Evolutionary conservation across 2,888 invertebrate genomes (phyloP).

Genomic region (Limenitis camilla): DNA sequence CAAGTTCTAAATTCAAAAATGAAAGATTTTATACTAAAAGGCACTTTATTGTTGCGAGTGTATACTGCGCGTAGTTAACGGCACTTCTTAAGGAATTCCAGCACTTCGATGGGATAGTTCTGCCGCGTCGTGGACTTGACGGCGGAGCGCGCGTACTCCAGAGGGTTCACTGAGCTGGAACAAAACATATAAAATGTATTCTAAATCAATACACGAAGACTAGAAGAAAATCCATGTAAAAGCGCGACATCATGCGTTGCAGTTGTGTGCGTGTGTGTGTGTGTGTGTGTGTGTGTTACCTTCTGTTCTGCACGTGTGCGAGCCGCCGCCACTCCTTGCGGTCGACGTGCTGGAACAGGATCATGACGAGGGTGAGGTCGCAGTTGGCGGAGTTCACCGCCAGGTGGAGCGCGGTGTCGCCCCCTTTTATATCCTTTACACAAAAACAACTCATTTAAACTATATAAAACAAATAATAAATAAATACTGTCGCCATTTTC

Average conservation of each 20-base stretch:
- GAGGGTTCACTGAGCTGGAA: slow-evolving; percentile 49
- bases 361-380: slow-evolving; percentile 48
- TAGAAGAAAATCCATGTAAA: background rate
- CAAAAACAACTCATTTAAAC: no score
- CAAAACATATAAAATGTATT: background rate
- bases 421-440: slow-evolving; percentile 55
- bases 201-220: background rate
- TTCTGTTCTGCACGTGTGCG: slow-evolving; percentile 51
- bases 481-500: no score
- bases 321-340: slow-evolving; percentile 55
- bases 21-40: no score
- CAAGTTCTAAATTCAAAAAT: no score
- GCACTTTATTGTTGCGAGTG: no score
- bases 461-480: no score
- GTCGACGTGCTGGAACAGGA: slow-evolving; percentile 52
- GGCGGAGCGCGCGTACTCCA: slow-evolving; percentile 56
- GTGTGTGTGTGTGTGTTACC: no score
- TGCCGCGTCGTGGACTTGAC: slow-evolving; percentile 43
- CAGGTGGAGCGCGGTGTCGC: slow-evolving; percentile 59
- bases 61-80: no score
- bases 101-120: slow-evolving; percentile 51
- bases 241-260: no score
- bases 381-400: slow-evolving; percentile 57
- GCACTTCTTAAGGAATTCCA: slow-evolving; percentile 62
- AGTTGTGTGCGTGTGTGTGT: no score